These are phyloP conservation scores for Rhogogaster chlorosoma DNA, from an alignment of 2,888 invertebrate genomes.

Conservation along the genomic window DNA sequence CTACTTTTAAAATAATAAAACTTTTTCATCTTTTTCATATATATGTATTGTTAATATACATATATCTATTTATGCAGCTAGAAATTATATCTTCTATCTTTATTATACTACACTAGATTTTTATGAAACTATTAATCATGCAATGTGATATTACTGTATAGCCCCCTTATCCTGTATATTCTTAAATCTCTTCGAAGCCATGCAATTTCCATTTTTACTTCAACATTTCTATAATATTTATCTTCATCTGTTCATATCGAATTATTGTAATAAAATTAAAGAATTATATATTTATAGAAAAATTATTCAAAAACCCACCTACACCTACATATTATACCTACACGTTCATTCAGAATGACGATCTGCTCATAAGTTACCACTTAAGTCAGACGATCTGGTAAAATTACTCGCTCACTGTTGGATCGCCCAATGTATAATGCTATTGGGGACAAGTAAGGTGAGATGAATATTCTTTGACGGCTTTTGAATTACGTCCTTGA, in stretches of 20 bases:
- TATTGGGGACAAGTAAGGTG: no score
- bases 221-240: slow-evolving; percentile 76
- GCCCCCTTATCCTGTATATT: slow-evolving; percentile 66
- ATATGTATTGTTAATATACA: background rate
- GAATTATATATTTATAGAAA: background rate
- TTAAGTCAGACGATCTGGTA: no score
- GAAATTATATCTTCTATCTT: background rate
- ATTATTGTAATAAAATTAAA: slow-evolving; percentile 75
- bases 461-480: no score
- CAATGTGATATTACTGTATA: slow-evolving; percentile 78
- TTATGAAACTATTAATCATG: slow-evolving; percentile 76
- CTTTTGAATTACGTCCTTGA: no score
- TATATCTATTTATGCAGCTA: slow-evolving; percentile 56
- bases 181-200: slow-evolving; percentile 42
- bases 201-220: slow-evolving; percentile 75
- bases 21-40: slow-evolving; percentile 43
- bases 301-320: background rate
- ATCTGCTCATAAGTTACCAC: no score
- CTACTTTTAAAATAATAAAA: slow-evolving; percentile 11
- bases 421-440: no score
- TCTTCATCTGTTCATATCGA: slow-evolving; percentile 77
- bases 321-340: background rate
- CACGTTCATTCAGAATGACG: no score
- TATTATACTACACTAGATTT: slow-evolving; percentile 67
- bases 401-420: no score